These are phyloP conservation scores for Bilobella aurantiaca DNA, from an alignment of 1,140 invertebrate genomes.

Conservation along the genomic window DNA sequence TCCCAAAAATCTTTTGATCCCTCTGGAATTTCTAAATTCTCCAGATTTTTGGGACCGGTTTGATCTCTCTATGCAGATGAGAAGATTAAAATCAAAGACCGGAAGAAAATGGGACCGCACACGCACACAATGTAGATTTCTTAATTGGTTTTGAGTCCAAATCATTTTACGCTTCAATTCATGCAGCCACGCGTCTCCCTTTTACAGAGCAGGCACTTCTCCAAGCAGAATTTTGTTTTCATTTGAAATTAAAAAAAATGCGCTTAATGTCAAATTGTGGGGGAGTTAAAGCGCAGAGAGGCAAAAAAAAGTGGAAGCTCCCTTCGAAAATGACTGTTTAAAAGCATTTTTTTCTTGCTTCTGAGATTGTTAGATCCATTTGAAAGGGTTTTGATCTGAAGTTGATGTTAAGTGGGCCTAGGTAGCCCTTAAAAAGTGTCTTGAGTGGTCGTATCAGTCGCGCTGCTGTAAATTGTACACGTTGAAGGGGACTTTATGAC, in stretches of 20 bases:
- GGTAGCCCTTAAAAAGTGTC: too few species aligned
- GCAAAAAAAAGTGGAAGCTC: too few species aligned
- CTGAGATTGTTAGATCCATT: too few species aligned
- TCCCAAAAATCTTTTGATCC: neutral
- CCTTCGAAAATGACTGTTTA: too few species aligned
- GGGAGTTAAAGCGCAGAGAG: too few species aligned
- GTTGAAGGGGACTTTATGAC: constrained; percentile 2
- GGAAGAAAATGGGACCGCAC: too few species aligned
- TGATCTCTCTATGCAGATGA: neutral
- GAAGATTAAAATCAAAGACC: neutral
- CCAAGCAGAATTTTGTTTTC: too few species aligned
- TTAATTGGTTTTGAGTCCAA: neutral
- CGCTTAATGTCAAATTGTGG: too few species aligned
- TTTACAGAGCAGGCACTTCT: too few species aligned
- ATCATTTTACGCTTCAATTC: neutral
- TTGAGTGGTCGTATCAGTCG: neutral
- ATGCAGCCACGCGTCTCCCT: neutral
- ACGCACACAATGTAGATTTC: neutral
- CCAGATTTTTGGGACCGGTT: neutral
- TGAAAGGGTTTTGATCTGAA: neutral
- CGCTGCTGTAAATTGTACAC: neutral
- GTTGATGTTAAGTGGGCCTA: neutral
- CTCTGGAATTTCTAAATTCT: too few species aligned
- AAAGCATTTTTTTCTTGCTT: too few species aligned
- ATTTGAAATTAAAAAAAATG: too few species aligned